Percentiles rank a stretch among this genome's conserved stretches.
Evolutionary conservation across 2,797 vertebrate species (phyloP).

Genomic region (Eremophila alpestris): DNA sequence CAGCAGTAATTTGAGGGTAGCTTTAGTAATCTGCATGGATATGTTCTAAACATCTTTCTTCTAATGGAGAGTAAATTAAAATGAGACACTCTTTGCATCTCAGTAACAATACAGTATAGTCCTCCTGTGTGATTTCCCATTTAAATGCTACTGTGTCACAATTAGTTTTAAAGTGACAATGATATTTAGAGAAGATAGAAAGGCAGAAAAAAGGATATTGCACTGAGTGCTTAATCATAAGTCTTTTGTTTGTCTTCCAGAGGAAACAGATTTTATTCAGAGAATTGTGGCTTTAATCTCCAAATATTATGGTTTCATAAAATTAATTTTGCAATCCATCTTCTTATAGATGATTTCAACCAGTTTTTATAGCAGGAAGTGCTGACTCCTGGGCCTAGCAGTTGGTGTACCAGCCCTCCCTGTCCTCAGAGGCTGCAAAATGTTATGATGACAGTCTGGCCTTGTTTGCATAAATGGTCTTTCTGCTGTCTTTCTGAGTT

Average conservation of each 20-base stretch:
- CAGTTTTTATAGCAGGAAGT: background rate
- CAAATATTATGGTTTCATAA: background rate
- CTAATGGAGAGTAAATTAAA: background rate
- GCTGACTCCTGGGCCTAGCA: background rate
- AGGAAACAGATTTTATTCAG: background rate
- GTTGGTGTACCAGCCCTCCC: background rate
- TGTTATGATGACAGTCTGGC: background rate
- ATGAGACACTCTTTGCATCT: background rate
- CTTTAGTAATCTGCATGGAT: background rate
- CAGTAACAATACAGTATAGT: background rate
- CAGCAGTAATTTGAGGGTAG: background rate
- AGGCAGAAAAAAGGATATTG: background rate
- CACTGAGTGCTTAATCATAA: background rate
- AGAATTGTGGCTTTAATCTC: background rate
- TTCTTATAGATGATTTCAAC: background rate
- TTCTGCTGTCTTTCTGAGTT: background rate
- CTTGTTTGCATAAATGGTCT: background rate
- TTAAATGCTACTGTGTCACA: background rate
- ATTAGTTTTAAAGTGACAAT: background rate
- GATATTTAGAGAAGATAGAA: background rate
- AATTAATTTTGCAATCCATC: background rate
- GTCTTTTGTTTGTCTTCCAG: background rate
- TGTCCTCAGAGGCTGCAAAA: background rate
- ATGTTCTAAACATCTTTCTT: background rate
- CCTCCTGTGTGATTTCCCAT: background rate